A percentile compares a stretch with the other conserved stretches of the same genome.
These are phyloP conservation scores for Sceloporus tristichus DNA, from an alignment of 2,113 vertebrate genomes.

Conservation along the genomic window DNA sequence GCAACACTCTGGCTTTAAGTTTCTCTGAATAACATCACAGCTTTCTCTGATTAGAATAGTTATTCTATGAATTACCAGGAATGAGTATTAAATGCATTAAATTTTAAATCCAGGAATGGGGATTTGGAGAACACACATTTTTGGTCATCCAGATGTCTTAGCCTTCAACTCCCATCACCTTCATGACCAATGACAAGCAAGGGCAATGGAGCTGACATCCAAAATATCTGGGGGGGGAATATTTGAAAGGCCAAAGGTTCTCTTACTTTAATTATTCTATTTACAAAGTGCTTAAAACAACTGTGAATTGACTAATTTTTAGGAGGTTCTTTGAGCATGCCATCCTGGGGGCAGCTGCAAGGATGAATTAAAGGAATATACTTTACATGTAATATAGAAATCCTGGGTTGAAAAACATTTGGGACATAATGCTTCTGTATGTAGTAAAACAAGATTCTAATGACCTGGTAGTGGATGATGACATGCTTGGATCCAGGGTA, in stretches of 20 bases:
- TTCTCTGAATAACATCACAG: background rate
- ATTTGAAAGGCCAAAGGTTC: background rate
- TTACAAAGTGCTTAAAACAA: background rate
- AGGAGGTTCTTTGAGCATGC: background rate
- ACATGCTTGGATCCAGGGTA: background rate
- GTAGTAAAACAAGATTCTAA: conserved; percentile 1
- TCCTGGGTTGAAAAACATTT: background rate
- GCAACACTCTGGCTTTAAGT: background rate
- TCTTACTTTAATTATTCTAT: background rate
- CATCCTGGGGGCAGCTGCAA: background rate
- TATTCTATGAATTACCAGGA: background rate
- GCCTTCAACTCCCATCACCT: background rate
- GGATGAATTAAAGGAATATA: background rate
- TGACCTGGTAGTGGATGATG: background rate
- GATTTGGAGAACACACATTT: background rate
- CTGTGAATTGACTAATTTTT: background rate
- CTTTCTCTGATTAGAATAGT: background rate
- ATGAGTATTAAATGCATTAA: background rate
- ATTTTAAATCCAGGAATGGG: background rate
- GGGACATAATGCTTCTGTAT: background rate
- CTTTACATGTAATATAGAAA: background rate
- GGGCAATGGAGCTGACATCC: background rate
- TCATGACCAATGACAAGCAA: background rate
- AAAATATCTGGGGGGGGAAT: background rate
- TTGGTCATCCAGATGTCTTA: background rate